A percentile compares a stretch with the other conserved stretches of the same genome.
Conservation (phyloP, 2,797 vertebrate genomes). For the Enteromius trimaculatus region DNA sequence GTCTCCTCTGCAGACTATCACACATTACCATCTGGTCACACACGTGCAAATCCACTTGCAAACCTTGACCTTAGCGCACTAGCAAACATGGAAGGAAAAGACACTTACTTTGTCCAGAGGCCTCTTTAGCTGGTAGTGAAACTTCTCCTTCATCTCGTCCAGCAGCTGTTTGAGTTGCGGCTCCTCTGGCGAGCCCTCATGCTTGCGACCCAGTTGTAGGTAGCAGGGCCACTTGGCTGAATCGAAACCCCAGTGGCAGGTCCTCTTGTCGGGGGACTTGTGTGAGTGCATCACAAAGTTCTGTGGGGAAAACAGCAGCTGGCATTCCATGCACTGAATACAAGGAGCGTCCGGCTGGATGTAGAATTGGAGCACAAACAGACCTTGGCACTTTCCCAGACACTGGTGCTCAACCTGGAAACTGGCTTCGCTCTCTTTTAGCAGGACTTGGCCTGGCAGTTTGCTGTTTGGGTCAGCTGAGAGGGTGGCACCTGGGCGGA, state of each 20-base stretch:
- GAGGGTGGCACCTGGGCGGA: constrained; percentile 87
- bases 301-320: constrained; percentile 94
- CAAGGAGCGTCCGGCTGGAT: constrained; percentile 89
- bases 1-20: constrained; percentile 29
- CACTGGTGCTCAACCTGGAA: constrained; percentile 98
- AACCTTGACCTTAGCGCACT: constrained; percentile 44
- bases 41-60: constrained; percentile 26
- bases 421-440: constrained; percentile 90
- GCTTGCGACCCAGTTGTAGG: constrained; percentile 93
- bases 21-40: constrained; percentile 42
- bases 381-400: constrained; percentile 96
- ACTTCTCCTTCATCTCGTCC: constrained; percentile 96
- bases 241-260: constrained; percentile 99
- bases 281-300: constrained; percentile 99
- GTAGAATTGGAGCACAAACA: constrained; percentile 95
- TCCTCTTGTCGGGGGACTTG: constrained; percentile 95
- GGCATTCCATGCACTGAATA: constrained; percentile 96
- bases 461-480: constrained; percentile 81
- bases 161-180: constrained; percentile 86
- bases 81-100: constrained; percentile 20
- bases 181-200: constrained; percentile 86
- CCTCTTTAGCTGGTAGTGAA: constrained; percentile 86
- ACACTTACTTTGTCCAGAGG: constrained; percentile 88
- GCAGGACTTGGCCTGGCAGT: constrained; percentile 84
- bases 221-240: constrained; percentile 98